Base-by-base conservation (phyloP, 2,113 vertebrate genomes). In the Oreochromis aureus region DNA sequence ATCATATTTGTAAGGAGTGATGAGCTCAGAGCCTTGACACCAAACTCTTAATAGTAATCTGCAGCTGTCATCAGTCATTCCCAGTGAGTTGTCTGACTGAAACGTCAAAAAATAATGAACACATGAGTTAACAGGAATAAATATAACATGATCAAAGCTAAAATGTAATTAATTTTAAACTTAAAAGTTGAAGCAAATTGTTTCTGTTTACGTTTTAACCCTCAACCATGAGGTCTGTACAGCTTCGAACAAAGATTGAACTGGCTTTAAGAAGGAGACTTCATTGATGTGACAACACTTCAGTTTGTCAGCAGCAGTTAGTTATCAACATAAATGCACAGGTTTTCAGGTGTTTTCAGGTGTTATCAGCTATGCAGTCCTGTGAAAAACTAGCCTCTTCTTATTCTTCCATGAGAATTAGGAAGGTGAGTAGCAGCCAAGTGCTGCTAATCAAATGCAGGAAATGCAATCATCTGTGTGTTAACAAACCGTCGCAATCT, bases 71-170 rank as follows among this genome's bases (percentile, higher is more conserved):
- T 6, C 7, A 73, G 27, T 73, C 66, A 73, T 16, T 0, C 39
- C n/a, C 46, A 46, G 12, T 1, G 66, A 73, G 13, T 16, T 44
- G 22, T 73, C 66, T 46, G 66, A 73, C 36, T 73, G 0, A 71
- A 22, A 16, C 0, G 2, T 44, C 39, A 27, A 71, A 71, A 24
- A 71, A 71, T 24, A 24, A 0, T 16, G 46, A 27, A 71, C 12
- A 16, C 13, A 4, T 1, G 0, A 10, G n/a, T 44, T 24, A 71
- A 0, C 0, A 24, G 22, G 0, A 71, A 44, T 6, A 41, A 71
- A 71, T n/a, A 16, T 15, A 6, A 16, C 13, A 6, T 44, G 39
- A 44, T 71, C 22, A 71, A 71, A 71, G 36, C 39, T 16, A 10
- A 46, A 16, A 44, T 71, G 12, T 44, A 44, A 46, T 46, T 27